Evolutionary conservation across 1,140 invertebrate genomes (phyloP), one percentile per base, ranked within the genome.

Genomic region (Coptotermes formosanus): DNA sequence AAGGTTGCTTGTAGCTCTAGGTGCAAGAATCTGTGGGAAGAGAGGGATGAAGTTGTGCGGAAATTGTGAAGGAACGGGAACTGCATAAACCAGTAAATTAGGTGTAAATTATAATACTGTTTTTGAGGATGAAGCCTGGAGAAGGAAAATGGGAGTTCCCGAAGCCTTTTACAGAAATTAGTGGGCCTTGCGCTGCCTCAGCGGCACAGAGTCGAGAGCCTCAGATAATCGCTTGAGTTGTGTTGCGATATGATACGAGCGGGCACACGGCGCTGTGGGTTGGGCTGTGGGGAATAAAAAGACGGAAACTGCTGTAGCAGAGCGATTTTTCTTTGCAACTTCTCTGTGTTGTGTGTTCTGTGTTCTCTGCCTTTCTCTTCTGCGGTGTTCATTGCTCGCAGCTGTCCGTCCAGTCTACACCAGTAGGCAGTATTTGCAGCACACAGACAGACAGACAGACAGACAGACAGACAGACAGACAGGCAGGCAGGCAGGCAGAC

Each of bases 31-130:
- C 64, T 75, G 9, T 75, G 64, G 64, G 64, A 12, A 69, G 25
- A 2, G 64, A n/a, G 25, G 64, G 16, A 14, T 75, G 14, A 75
- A 75, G 64, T 75, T 75, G 64, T 38, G 55, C 25, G 64, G 64
- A 75, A 75, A 75, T n/a, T 30, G 25, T 75, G 64, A 75, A 75
- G 64, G 25, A 75, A 75, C 64, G 64, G 64, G 30, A 30, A 75
- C 64, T 75, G 25, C 64, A 75, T 75, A 75, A 75, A 30, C 64
- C 64, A 7, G 64, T 75, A 75, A 75, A 75, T 75, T 75, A 75
- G 64, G 64, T 75, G 64, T 75, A 75, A 75, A 75, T 75, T 75
- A 75, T 75, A 75, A 75, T 75, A 75, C 25, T 75, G 25, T 25
- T 75, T 30, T 75, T 75, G 25, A 12, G 14, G 25, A 30, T n/a